Conservation (phyloP, 2,888 invertebrate genomes). For the Spicauda simplicius region DNA sequence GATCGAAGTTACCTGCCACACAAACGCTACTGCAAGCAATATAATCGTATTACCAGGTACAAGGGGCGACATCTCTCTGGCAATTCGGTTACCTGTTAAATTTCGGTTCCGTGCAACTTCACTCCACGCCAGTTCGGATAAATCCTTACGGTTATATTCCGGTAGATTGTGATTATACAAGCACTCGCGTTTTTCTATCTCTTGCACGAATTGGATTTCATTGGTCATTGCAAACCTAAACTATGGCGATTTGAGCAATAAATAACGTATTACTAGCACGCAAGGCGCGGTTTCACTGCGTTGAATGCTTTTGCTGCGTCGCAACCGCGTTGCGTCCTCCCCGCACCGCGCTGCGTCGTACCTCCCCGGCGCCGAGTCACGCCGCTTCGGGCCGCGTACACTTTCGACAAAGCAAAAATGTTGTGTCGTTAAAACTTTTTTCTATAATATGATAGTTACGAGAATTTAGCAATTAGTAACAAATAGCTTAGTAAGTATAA, state of each 20-base stretch:
- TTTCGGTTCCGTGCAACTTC: conserved; percentile 52
- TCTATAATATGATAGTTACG: too few relatives aligned
- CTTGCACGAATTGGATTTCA: conserved; percentile 46
- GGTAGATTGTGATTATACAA: conserved; percentile 52
- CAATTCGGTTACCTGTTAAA: conserved; percentile 48
- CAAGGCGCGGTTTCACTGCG: conserved; percentile 1
- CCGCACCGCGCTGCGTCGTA: conserved; percentile 15
- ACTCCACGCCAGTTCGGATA: conserved; percentile 54
- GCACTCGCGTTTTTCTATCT: conserved; percentile 54
- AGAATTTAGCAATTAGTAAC: too few relatives aligned
- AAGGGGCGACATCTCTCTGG: too few relatives aligned
- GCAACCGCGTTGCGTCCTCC: conserved; percentile 22
- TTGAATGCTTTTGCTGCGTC: background rate
- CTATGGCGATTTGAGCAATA: background rate
- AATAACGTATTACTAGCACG: background rate
- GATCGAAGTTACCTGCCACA: background rate
- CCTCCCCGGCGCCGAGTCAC: conserved; percentile 1
- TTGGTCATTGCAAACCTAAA: conserved; percentile 11
- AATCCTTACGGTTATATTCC: conserved; percentile 56
- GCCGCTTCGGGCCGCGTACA: background rate
- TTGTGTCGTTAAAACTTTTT: background rate
- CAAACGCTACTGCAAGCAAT: background rate
- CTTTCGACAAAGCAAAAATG: background rate
- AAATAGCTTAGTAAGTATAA: background rate
- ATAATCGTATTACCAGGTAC: background rate